Conservation (phyloP, 2,113 vertebrate species). For the Rhinoderma darwinii region DNA sequence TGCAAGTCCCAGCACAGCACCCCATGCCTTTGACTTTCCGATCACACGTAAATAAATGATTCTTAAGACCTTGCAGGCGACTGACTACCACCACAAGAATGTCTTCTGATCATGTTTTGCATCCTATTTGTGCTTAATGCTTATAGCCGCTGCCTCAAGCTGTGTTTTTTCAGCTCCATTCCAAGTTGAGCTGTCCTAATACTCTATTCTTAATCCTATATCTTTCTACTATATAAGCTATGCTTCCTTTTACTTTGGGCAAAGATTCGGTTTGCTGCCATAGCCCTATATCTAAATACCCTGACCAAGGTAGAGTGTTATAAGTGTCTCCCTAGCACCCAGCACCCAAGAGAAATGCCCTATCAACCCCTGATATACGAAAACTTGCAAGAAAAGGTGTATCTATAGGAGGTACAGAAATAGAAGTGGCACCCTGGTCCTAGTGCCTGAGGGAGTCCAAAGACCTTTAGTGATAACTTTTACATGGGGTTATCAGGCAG, state of each 20-base stretch:
- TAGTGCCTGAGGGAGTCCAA: not conserved
- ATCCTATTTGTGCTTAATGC: not conserved
- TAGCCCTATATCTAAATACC: not conserved
- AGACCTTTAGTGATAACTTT: too few relatives aligned
- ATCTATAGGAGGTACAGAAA: not conserved
- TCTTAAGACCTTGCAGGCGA: not conserved
- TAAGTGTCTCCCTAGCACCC: not conserved
- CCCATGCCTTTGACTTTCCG: slow-evolving; percentile 26
- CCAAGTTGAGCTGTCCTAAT: not conserved
- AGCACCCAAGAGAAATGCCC: not conserved
- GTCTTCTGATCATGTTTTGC: slow-evolving; percentile 19
- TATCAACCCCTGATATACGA: not conserved
- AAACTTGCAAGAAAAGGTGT: not conserved
- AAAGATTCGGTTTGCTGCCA: not conserved
- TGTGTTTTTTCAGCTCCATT: not conserved
- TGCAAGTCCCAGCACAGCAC: slow-evolving; percentile 32
- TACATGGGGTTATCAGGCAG: too few relatives aligned
- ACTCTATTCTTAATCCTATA: not conserved
- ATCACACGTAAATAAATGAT: slow-evolving; percentile 35
- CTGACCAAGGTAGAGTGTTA: not conserved
- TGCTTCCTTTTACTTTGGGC: not conserved
- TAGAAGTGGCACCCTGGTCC: not conserved
- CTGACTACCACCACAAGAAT: slow-evolving; percentile 14
- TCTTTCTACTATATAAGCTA: not conserved
- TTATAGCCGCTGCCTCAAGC: not conserved